Conservation (phyloP, 2,113 vertebrate species). For the Macrotus californicus region DNA sequence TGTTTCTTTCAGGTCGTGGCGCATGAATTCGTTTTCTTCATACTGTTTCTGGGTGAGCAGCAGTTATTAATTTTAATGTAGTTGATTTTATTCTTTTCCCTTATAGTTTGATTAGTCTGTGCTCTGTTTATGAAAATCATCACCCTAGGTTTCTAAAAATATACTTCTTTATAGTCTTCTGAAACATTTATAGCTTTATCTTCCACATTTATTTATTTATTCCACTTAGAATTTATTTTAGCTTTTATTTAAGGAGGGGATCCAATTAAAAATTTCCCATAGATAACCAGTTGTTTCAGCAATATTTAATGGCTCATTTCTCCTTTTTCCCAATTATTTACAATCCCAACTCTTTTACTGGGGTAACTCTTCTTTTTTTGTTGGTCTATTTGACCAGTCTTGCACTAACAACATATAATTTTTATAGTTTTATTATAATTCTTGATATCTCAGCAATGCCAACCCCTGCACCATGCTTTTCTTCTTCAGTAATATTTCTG, state of each 20-base stretch:
- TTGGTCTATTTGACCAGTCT: neutral
- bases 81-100: neutral
- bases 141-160: neutral
- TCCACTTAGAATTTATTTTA: neutral
- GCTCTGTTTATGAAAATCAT: neutral
- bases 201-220: slow-evolving; percentile 16
- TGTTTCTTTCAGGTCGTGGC: neutral
- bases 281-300: neutral
- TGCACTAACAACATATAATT: neutral
- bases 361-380: neutral
- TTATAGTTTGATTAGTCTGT: neutral
- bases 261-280: neutral
- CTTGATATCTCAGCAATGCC: neutral
- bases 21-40: neutral
- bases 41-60: neutral
- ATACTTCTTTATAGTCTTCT: neutral
- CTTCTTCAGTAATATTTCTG: neutral
- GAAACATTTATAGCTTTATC: neutral
- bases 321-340: neutral
- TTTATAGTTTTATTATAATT: neutral
- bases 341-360: neutral
- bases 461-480: neutral
- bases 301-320: neutral
- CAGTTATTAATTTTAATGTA: neutral
- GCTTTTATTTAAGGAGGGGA: neutral